Evolutionary conservation across 2,888 invertebrate species (phyloP).

Genomic region (Stenoptilia bipunctidactyla): DNA sequence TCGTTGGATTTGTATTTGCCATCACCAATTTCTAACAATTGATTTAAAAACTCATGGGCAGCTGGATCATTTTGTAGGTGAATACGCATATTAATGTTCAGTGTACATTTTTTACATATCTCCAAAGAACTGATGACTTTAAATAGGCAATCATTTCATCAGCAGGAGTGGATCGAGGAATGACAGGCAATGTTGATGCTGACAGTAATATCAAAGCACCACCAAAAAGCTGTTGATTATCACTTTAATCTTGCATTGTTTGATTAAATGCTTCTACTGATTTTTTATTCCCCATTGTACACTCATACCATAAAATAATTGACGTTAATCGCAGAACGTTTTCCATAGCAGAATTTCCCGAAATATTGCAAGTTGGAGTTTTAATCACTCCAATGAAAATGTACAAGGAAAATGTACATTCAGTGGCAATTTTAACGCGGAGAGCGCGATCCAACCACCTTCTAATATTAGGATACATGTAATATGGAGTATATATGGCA

Average conservation of each 20-base stretch:
- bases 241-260: constrained; percentile 3
- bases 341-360: constrained; percentile 12
- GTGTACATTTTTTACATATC: constrained; percentile 6
- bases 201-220: constrained; percentile 3
- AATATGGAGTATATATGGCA: constrained; percentile 14
- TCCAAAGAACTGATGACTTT: constrained; percentile 1
- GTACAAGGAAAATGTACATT: no score
- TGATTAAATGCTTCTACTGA: constrained; percentile 9
- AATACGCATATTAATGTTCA: no score
- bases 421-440: constrained; percentile 16
- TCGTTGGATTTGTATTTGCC: constrained; percentile 12
- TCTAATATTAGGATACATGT: constrained; percentile 14
- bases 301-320: constrained; percentile 10
- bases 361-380: constrained; percentile 13
- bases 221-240: background rate
- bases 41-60: constrained; percentile 11
- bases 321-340: constrained; percentile 8
- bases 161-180: constrained; percentile 5
- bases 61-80: no score
- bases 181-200: constrained; percentile 3
- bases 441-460: constrained; percentile 17
- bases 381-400: no score
- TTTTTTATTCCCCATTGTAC: constrained; percentile 10
- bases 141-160: constrained; percentile 8
- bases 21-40: constrained; percentile 10